These are phyloP conservation scores for Harlomillsia oculata DNA, from an alignment of 1,140 invertebrate species.

Conservation along the genomic window DNA sequence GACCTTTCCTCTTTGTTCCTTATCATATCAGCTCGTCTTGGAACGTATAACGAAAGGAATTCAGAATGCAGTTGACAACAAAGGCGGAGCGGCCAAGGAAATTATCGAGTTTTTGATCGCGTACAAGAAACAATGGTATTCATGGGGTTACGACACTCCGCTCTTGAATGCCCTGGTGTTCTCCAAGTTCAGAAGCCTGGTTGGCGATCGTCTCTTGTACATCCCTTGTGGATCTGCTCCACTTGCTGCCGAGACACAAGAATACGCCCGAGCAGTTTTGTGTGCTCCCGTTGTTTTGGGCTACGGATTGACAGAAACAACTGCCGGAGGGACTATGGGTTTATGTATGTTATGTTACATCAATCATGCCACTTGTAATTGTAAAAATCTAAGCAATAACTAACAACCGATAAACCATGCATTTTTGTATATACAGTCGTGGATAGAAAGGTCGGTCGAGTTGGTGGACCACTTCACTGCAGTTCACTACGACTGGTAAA, in stretches of 20 bases:
- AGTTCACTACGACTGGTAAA: slow-evolving; percentile 66
- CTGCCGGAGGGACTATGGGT: no score
- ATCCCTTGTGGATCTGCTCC: slow-evolving; percentile 92
- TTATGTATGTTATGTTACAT: no score
- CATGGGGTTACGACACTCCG: slow-evolving; percentile 71
- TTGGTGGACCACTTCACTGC: slow-evolving; percentile 76
- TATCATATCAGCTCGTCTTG: slow-evolving; percentile 83
- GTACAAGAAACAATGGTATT: slow-evolving; percentile 77
- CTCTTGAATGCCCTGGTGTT: slow-evolving; percentile 71
- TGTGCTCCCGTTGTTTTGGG: slow-evolving; percentile 84
- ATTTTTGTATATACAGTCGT: no score
- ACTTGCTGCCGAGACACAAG: slow-evolving; percentile 84
- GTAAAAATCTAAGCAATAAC: no score
- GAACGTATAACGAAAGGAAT: slow-evolving; percentile 92
- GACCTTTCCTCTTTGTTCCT: no score
- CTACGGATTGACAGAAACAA: slow-evolving; percentile 96
- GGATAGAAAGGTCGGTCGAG: no score
- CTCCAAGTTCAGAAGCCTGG: slow-evolving; percentile 60
- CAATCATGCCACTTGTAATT: no score
- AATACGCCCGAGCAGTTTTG: slow-evolving; percentile 85
- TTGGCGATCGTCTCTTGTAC: slow-evolving; percentile 76
- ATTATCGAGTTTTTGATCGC: slow-evolving; percentile 83
- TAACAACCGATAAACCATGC: no score
- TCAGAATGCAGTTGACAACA: slow-evolving; percentile 75
- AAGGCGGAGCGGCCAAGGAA: slow-evolving; percentile 60